phyloP scores from a whole-genome alignment of 2,113 vertebrate genomes.

The Cottus gobio region DNA sequence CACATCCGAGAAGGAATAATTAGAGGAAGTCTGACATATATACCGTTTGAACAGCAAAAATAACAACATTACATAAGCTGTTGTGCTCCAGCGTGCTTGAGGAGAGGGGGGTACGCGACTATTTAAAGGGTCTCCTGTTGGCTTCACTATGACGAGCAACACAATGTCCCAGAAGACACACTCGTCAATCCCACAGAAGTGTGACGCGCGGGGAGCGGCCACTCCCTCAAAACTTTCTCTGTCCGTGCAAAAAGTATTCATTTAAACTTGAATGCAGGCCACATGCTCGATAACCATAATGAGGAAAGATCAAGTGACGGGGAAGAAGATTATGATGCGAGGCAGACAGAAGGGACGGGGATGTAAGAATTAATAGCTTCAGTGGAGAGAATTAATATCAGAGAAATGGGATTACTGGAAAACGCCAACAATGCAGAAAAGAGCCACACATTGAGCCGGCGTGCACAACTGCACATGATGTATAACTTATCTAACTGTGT shows the following conservation, averaged over 20 bases:
- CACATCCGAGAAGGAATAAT: conserved; percentile 43
- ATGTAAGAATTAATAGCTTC: conserved; percentile 37
- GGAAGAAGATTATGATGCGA: conserved; percentile 3
- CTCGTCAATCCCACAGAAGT: conserved; percentile 9
- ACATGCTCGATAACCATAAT: conserved; percentile 22
- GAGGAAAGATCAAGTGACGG: neutral
- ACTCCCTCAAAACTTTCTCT: conserved; percentile 42
- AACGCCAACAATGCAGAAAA: conserved; percentile 60
- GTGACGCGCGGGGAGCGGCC: neutral
- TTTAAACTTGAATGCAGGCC: conserved; percentile 1
- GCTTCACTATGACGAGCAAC: conserved; percentile 61
- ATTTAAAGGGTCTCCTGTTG: conserved; percentile 53
- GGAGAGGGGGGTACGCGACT: conserved; percentile 31
- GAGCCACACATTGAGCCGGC: conserved; percentile 34
- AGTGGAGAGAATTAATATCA: conserved; percentile 43
- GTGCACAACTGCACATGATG: conserved; percentile 18
- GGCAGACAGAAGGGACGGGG: conserved; percentile 12
- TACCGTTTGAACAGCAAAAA: conserved; percentile 31
- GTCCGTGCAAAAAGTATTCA: neutral
- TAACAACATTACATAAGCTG: conserved; percentile 62
- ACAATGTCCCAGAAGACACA: conserved; percentile 39
- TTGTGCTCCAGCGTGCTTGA: conserved; percentile 28
- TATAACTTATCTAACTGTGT: conserved; percentile 19
- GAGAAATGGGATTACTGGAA: conserved; percentile 53
- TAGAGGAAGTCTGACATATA: conserved; percentile 40